phyloP scores from a whole-genome alignment of 2,113 vertebrate species.

The Passer montanus region DNA sequence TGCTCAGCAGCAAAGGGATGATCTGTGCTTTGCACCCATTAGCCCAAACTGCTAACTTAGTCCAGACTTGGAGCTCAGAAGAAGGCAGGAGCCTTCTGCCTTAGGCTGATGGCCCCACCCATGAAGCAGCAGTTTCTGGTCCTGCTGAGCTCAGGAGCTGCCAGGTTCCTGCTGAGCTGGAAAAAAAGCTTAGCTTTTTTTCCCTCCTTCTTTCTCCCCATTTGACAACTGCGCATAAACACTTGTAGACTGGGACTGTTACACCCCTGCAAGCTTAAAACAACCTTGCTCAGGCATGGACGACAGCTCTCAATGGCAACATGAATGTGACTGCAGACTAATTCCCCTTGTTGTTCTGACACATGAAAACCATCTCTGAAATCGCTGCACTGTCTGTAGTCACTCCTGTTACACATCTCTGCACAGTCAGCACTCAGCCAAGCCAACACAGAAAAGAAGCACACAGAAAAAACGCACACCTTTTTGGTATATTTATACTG shows the following conservation, averaged over 20 bases:
- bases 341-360: conserved; percentile 5
- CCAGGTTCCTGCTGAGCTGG: not conserved
- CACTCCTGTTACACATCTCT: not conserved
- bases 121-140: not conserved
- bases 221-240: not conserved
- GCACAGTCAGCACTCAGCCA: not conserved
- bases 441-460: not conserved
- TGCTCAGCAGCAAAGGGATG: not conserved
- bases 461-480: not conserved
- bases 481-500: not conserved
- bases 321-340: not conserved
- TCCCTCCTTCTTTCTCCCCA: not conserved
- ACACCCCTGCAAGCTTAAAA: not conserved
- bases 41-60: not conserved
- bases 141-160: not conserved
- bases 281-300: not conserved
- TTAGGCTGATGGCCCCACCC: not conserved
- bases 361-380: conserved; percentile 5
- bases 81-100: not conserved
- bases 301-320: not conserved
- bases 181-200: not conserved
- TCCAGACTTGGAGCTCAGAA: not conserved
- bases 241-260: not conserved
- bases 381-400: not conserved
- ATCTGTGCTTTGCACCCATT: not conserved